A percentile compares a stretch with the other conserved stretches of the same genome.
Evolutionary conservation across 2,888 invertebrate species (phyloP).

Genomic region (Nebria salina): DNA sequence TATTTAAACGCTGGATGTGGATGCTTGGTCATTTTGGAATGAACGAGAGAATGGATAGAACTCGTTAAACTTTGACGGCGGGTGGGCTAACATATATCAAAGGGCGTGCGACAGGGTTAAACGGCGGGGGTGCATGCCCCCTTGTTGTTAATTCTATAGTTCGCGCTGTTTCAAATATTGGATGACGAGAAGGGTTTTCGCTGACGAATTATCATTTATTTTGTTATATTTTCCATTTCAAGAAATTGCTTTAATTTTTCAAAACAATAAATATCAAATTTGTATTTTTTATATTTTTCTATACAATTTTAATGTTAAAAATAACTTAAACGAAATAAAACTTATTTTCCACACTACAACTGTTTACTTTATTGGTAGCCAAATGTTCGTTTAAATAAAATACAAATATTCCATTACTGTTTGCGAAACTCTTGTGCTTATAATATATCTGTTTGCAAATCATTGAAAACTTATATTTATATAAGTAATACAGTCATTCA

Average conservation of each 20-base stretch:
- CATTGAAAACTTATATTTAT: not conserved
- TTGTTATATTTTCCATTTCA: not conserved
- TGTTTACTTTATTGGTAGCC: not conserved
- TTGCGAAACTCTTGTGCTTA: not conserved
- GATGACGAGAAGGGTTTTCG: not conserved
- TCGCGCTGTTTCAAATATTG: not conserved
- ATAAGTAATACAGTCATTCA: not conserved
- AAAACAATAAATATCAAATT: too few species aligned
- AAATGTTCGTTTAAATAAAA: not conserved
- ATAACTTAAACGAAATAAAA: too few species aligned
- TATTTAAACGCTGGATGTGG: not conserved
- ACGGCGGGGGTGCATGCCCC: conserved; percentile 20
- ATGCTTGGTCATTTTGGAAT: not conserved
- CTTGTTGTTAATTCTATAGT: conserved; percentile 6
- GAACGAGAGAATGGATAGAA: conserved; percentile 5
- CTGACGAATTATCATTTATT: not conserved
- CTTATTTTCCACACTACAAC: too few species aligned
- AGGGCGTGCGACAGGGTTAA: conserved; percentile 18
- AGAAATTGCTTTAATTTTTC: too few species aligned
- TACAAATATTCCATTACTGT: not conserved
- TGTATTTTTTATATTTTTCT: too few species aligned
- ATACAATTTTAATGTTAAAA: too few species aligned
- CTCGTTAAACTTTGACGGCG: conserved; percentile 18
- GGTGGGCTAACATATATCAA: conserved; percentile 16
- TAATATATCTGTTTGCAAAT: not conserved